Conservation (phyloP, 2,113 vertebrate genomes). For the Variabilichromis moorii region DNA sequence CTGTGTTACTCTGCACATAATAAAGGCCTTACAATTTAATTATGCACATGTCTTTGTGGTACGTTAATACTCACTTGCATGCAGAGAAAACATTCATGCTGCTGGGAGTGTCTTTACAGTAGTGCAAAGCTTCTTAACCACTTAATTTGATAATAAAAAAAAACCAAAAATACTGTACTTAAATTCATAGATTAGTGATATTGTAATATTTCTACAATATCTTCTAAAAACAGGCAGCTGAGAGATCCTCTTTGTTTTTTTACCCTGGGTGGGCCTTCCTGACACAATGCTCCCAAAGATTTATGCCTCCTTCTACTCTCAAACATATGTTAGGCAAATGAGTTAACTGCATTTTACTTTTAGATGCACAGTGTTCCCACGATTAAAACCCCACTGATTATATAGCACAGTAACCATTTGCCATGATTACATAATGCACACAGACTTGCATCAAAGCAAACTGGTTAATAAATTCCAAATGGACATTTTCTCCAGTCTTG, state of each 20-base stretch:
- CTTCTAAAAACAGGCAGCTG: background rate
- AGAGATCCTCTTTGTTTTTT: background rate
- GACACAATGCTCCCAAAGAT: background rate
- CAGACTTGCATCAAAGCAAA: background rate
- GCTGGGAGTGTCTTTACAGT: background rate
- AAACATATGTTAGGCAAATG: background rate
- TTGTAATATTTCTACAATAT: background rate
- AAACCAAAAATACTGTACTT: accelerated
- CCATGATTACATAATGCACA: background rate
- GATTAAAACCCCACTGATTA: background rate
- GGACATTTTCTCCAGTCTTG: background rate
- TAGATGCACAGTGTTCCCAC: background rate
- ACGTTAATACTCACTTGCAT: background rate
- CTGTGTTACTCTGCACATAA: constrained; percentile 2
- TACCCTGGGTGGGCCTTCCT: background rate
- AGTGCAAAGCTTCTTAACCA: background rate
- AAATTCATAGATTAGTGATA: background rate
- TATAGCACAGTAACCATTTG: background rate
- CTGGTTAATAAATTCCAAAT: background rate
- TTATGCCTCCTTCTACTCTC: background rate
- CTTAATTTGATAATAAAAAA: background rate
- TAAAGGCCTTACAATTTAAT: background rate
- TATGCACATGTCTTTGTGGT: background rate
- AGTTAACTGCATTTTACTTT: background rate
- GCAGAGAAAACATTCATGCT: background rate